Evolutionary conservation across 2,113 vertebrate genomes (phyloP).

Genomic region (Megatriorchis doriae): DNA sequence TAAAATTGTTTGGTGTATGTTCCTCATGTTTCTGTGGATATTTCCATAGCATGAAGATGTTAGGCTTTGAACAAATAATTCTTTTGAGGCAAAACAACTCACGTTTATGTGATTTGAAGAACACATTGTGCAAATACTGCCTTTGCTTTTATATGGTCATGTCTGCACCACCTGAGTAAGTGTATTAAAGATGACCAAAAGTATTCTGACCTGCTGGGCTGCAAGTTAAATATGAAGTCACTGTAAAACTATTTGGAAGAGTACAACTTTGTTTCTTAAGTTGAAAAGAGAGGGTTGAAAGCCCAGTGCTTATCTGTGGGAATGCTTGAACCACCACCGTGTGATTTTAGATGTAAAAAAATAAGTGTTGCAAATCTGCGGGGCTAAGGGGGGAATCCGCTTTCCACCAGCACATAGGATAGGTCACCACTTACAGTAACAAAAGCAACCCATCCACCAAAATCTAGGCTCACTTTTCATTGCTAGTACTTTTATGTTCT

Average conservation of each 20-base stretch:
- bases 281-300: background rate
- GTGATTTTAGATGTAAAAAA: background rate
- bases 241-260: background rate
- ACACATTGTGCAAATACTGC: background rate
- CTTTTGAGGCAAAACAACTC: background rate
- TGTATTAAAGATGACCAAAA: background rate
- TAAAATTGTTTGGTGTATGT: background rate
- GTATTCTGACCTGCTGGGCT: background rate
- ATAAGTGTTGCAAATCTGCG: background rate
- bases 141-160: background rate
- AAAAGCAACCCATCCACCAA: background rate
- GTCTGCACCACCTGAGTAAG: accelerated
- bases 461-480: background rate
- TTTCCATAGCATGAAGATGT: background rate
- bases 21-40: background rate
- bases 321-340: background rate
- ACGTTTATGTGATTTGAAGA: background rate
- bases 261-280: background rate
- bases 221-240: background rate
- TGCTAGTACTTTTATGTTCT: background rate
- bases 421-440: background rate
- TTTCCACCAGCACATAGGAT: background rate
- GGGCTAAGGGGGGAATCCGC: background rate
- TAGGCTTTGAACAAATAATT: background rate
- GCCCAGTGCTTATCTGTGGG: background rate